Conservation (phyloP, 2,888 invertebrate genomes). For the Leuctra nigra region DNA sequence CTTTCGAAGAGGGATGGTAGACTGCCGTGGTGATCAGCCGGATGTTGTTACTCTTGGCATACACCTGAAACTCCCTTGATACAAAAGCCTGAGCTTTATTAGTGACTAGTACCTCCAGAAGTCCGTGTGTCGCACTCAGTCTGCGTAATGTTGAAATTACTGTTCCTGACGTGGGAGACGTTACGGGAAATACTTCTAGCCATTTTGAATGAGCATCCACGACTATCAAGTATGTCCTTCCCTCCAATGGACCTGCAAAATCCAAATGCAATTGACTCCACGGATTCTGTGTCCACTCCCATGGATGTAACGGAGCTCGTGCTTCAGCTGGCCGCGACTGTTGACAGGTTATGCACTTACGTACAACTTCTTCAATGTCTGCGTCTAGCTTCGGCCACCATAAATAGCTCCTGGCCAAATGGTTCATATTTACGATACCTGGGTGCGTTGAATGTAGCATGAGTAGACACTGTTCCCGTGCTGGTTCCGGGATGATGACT, state of each 20-base stretch:
- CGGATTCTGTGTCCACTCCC: neutral
- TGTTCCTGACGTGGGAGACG: conserved; percentile 20
- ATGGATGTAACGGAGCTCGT: neutral
- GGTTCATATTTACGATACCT: neutral
- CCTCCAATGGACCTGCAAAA: conserved; percentile 14
- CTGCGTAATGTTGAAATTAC: conserved; percentile 27
- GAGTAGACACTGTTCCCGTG: neutral
- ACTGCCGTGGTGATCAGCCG: conserved; percentile 22
- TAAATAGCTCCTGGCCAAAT: neutral
- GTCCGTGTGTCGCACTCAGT: conserved; percentile 29
- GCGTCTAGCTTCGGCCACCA: conserved; percentile 11
- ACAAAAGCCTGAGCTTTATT: conserved; percentile 33
- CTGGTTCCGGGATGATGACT: neutral
- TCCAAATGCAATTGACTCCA: conserved; percentile 3
- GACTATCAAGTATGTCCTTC: neutral
- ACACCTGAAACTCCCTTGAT: conserved; percentile 31
- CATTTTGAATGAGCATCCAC: conserved; percentile 8
- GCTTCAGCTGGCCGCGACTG: neutral
- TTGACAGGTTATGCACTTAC: neutral
- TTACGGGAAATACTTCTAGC: conserved; percentile 11
- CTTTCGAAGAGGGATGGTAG: no score
- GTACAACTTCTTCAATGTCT: neutral
- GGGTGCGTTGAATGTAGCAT: neutral
- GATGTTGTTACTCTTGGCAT: conserved; percentile 29
- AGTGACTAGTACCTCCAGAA: conserved; percentile 30